phyloP scores from a whole-genome alignment of 2,888 invertebrate genomes.

The Pristionchus arcanus region DNA sequence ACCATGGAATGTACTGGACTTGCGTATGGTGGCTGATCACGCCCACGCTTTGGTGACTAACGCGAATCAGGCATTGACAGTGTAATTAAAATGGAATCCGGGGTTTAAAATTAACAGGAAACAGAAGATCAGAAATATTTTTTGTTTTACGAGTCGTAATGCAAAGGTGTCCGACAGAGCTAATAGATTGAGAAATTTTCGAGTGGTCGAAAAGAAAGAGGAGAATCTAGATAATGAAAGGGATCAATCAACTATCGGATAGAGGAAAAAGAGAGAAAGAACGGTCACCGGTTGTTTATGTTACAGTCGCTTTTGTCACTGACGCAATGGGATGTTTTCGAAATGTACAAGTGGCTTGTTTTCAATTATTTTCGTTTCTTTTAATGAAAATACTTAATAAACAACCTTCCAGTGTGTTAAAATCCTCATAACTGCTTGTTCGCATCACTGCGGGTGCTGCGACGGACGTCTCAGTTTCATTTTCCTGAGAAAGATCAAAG shows the following conservation, averaged over 20 bases:
- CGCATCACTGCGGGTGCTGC: slow-evolving; percentile 57
- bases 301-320: not conserved
- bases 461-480: not conserved
- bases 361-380: not conserved
- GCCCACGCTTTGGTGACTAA: no score
- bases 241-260: not conserved
- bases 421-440: slow-evolving; percentile 77
- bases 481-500: slow-evolving; percentile 27
- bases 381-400: not conserved
- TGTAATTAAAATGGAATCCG: no score
- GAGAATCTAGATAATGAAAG: slow-evolving; percentile 47
- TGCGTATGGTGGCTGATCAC: no score
- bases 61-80: no score
- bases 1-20: no score
- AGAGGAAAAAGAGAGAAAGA: not conserved
- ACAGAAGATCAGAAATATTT: no score
- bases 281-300: slow-evolving; percentile 40
- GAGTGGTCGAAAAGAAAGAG: not conserved
- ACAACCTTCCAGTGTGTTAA: slow-evolving; percentile 74
- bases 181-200: not conserved
- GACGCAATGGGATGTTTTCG: not conserved
- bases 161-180: not conserved
- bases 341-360: not conserved
- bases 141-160: no score
- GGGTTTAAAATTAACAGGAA: no score